Evolutionary conservation across 2,113 vertebrate genomes (phyloP), one percentile per base, ranked within the genome.

Genomic region (Oxyruncus cristatus): DNA sequence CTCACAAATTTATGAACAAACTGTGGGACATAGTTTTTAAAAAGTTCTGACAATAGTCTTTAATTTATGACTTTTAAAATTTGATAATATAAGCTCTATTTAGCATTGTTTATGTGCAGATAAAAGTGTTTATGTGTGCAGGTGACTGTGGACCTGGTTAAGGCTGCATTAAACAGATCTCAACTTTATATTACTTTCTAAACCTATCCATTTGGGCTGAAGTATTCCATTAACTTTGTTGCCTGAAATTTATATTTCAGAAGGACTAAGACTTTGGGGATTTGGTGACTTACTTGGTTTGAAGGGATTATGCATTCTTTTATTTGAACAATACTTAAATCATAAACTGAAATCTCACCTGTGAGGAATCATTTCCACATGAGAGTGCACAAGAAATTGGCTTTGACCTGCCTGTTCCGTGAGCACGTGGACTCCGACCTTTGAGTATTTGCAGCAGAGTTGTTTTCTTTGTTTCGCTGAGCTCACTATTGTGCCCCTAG

Each of bases 401-500:
- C 28, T 90, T 58, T 73, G 39, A 62, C 39, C 47, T 52, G 33
- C 50, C 39, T 80, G 71, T 44, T 80, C 39, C 59, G 35, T 74
- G 79, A 71, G 50, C 42, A 15, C 2, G 11, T 65, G 68, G 65
- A 86, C 67, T 80, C 63, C 74, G 56, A 32, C 65, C 95, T 84
- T 14, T 0, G 0, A 55, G 63, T 49, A 68, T 61, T 59, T 92
- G 75, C 33, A 86, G 35, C 42, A 19, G 78, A 41, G 42, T 50
- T 67, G 46, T 78, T 94, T 65, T 73, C 87, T 80, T 88, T 63
- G 5, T 87, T 96, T 86, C 92, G 76, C 90, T 94, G 90, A 88
- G 72, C 65, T 92, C 44, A 14, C 84, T 74, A 4, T 4, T 72
- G 88, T 72, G 65, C 68, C 62, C 52, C 79, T 53, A 53, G 88